Base-by-base conservation (phyloP, 2,797 vertebrate genomes). In the Ceryle rudis region DNA sequence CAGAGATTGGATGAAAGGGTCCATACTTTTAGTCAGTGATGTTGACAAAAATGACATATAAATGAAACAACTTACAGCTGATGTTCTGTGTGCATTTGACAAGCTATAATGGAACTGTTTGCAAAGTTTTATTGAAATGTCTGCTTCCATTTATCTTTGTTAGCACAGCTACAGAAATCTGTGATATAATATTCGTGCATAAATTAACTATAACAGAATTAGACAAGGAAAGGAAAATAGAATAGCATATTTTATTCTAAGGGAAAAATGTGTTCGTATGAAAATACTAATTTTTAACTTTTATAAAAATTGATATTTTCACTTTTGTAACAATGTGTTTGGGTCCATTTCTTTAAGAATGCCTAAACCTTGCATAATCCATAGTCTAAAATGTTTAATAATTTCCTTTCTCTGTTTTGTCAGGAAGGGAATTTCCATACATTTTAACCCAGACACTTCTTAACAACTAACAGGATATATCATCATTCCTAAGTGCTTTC, bases 71-170 rank as follows among this genome's bases (percentile, higher is more conserved):
- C 66, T 94, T 96, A 86, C 61, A 96, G 51, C 57, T 92, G 74
- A 97, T 86, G 86, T 95, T 95, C 87, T 95, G 86, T 95, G 57
- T 37, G 67, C 92, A 81, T 97, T 97, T 97, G 97, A 98, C 96
- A 97, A 97, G 91, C 54, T 95, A 80, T 97, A 98, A 97, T 93
- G 93, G 92, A 97, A 97, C 94, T 98, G 96, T 98, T 98, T 98
- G 97, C 95, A 97, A 98, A 97, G 97, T 97, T 97, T 97, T 97
- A 97, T 97, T 97, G 95, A 97, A 97, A 96, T 97, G 41, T 74
- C 51, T 84, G 16, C 89, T 98, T 98, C 96, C 96, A 97, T 98
- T 98, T 98, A 97, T 98, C 97, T 98, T 97, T 98, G 95, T 98
- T 98, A 98, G 92, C 96, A 97, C 87, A 98, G 96, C 75, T 79